Base-by-base conservation (phyloP, 2,797 vertebrate genomes). In the Vultur gryphus region DNA sequence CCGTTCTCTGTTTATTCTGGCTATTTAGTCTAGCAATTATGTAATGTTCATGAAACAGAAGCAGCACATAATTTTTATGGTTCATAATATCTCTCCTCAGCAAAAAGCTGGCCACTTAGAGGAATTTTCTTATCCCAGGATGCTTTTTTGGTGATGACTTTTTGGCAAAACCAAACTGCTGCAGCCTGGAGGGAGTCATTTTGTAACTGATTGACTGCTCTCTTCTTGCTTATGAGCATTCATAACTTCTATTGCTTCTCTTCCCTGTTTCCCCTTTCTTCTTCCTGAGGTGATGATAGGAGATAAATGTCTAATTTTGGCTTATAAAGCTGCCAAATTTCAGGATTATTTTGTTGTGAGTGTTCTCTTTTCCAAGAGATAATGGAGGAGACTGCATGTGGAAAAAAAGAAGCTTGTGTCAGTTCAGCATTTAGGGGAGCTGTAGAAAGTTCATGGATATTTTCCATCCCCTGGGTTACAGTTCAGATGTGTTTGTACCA, bases 61-160 rank as follows among this genome's bases (percentile, higher is more conserved):
- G 87, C 87, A 88, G 79, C 93, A 59, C 83, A 93, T 96, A 76
- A 96, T 95, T 92, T 94, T 96, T 94, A 93, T 73, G 51, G 49
- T 59, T 44, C 25, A 9, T 85, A 91, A 69, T 89, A 55, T 79
- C 77, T 88, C 79, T 93, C 58, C 58, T 81, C 72, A 69, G 89
- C 58, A 88, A 76, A 94, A 94, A 75, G 65, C 58, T 96, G 87
- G 24, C 39, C 62, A 49, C 72, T 84, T 81, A 11, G 61, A 95
- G 70, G 61, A 70, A 61, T 78, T 78, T 46, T 81, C 72, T 48
- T 71, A 59, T 73, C 82, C 78, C 79, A 75, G 35, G 84, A 72
- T 86, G 84, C 16, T 54, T 89, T 92, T 95, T 84, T 84, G 82
- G 94, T 75, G 52, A 84, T 23, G 55, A 62, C 46, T 73, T 90